Evolutionary conservation across 2,113 vertebrate genomes (phyloP), one percentile per base, ranked within the genome.

Genomic region (Triplophysa rosa): DNA sequence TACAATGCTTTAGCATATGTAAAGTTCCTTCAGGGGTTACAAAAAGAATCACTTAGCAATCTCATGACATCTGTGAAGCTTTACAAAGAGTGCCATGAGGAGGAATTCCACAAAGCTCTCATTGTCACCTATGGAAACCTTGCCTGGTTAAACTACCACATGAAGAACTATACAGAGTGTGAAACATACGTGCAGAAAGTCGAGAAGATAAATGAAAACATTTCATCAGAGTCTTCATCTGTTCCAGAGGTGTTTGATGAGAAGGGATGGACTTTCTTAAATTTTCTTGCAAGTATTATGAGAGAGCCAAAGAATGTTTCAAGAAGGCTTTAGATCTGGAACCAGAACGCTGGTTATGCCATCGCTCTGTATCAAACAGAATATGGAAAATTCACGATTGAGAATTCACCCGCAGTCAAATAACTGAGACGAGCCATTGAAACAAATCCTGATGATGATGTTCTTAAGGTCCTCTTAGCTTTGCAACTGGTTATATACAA

Each of bases 201-300:
- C 17, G 42, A 78, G 52, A 58, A 77, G n/a, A 81, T 86, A 45
- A 59, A 19, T 2, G 67, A 86, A 73, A 78, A 7, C 4, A 52
- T 74, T 23, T 59, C 67, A 81, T 91, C 93, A 21, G 79, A 66
- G 52, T 4, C 82, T 5, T 67, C 77, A 65, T 87, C 85, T 75
- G 74, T 84, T 75, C 49, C 93, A 52, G 91, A 92, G 23, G 72
- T 93, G 37, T 82, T 80, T 17, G 91, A 90, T 82, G 92, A 94
- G 73, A 83, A 93, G 85, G 94, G 91, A 5, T 94, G 92, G 93
- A 83, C 16, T 84, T 90, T 11, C 61, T 94, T 68, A 93, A 88
- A 29, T 92, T 93, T 85, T 87, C 90, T 37, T 0, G 0, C 1
- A 82, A 91, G 12, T 89, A 94, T 87, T 91, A 86, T 0, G 14